Percentiles rank a stretch among this genome's conserved stretches.
phyloP scores from a whole-genome alignment of 2,797 vertebrate species.

The Gouania willdenowi region DNA sequence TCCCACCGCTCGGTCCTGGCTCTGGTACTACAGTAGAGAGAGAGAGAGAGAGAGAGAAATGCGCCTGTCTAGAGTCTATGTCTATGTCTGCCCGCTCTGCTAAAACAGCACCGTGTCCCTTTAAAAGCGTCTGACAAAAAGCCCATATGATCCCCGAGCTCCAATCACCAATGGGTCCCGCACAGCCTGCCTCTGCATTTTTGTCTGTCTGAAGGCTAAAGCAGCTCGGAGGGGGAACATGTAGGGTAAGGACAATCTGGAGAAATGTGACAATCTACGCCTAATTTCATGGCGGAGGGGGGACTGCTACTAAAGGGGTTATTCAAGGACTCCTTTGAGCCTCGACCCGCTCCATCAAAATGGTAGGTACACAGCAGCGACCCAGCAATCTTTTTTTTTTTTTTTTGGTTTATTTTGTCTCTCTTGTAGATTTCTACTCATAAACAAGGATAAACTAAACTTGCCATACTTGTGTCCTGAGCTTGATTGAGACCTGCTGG shows the following conservation, averaged over 20 bases:
- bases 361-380: constrained; percentile 82
- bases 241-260: constrained; percentile 54
- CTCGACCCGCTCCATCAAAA: constrained; percentile 84
- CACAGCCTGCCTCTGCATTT: constrained; percentile 82
- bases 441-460: constrained; percentile 70
- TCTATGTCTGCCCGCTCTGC: too few relatives aligned
- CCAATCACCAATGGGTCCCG: constrained; percentile 84
- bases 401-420: constrained; percentile 33
- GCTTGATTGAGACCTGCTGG: constrained; percentile 17
- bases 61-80: constrained; percentile 26
- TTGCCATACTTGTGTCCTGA: constrained; percentile 51
- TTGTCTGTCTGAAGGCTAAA: constrained; percentile 75
- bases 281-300: constrained; percentile 80
- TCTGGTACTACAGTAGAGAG: too few relatives aligned
- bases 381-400: constrained; percentile 57
- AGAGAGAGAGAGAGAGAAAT: constrained; percentile 30
- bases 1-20: background rate
- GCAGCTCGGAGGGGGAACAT: constrained; percentile 65
- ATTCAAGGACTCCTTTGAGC: constrained; percentile 80
- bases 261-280: constrained; percentile 74
- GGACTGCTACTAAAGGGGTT: constrained; percentile 76
- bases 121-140: constrained; percentile 84
- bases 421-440: constrained; percentile 64
- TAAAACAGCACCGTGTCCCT: constrained; percentile 78
- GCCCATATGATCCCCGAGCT: constrained; percentile 87